A percentile compares a stretch with the other conserved stretches of the same genome.
Evolutionary conservation across 2,797 vertebrate species (phyloP).

Genomic region (Tachyglossus aculeatus): DNA sequence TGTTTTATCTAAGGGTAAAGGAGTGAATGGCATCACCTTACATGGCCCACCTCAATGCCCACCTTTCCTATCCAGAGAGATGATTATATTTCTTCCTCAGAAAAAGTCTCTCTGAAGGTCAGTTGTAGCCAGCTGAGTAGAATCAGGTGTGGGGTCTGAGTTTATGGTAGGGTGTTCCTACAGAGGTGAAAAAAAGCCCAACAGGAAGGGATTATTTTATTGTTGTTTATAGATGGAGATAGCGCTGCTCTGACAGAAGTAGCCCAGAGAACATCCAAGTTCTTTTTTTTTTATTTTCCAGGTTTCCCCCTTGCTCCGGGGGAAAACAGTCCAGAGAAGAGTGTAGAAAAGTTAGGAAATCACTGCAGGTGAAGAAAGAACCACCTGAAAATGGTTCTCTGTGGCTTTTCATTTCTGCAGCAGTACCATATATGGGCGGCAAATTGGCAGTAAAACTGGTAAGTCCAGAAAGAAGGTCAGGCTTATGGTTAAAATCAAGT

Average conservation of each 20-base stretch:
- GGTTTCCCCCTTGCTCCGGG: too few relatives aligned
- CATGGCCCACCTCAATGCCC: background rate
- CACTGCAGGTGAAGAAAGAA: background rate
- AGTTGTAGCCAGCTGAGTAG: background rate
- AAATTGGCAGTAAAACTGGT: background rate
- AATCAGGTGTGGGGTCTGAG: background rate
- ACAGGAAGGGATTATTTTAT: too few relatives aligned
- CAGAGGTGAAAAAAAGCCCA: too few relatives aligned
- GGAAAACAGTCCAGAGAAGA: background rate
- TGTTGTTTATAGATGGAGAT: too few relatives aligned
- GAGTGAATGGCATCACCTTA: background rate
- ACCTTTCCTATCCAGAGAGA: background rate
- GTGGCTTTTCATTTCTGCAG: background rate
- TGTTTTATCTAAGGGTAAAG: background rate
- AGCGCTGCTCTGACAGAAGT: too few relatives aligned
- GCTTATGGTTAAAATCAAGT: background rate
- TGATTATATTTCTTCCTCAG: background rate
- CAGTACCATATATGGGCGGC: background rate
- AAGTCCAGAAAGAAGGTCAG: background rate
- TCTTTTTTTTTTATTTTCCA: too few relatives aligned
- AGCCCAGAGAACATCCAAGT: too few relatives aligned
- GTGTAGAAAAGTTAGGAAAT: background rate
- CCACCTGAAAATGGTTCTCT: background rate
- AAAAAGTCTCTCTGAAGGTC: background rate
- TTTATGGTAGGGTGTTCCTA: too few relatives aligned